Evolutionary conservation across 2,888 invertebrate species (phyloP).

Genomic region (Polydrusus pterygomalis): DNA sequence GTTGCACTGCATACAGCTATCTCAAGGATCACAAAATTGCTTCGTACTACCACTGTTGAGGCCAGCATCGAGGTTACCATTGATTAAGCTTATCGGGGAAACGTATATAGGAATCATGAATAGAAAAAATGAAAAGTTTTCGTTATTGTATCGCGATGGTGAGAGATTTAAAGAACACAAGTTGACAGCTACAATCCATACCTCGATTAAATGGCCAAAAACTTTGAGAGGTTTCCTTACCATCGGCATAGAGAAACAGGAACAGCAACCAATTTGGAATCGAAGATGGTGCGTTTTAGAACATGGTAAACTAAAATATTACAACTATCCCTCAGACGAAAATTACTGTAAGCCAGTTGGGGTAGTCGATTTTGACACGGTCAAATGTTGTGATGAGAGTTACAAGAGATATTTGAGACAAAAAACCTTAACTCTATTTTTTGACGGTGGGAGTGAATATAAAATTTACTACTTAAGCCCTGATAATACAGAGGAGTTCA

Average conservation of each 20-base stretch:
- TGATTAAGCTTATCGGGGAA: conserved; percentile 34
- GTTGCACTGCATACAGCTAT: conserved; percentile 14
- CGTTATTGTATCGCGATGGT: not conserved
- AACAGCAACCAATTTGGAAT: conserved; percentile 32
- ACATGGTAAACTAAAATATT: conserved; percentile 13
- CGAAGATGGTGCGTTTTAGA: conserved; percentile 32
- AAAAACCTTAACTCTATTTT: conserved; percentile 8
- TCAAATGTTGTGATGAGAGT: conserved; percentile 22
- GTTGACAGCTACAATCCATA: conserved; percentile 14
- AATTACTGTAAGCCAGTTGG: conserved; percentile 18
- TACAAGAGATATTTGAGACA: conserved; percentile 7
- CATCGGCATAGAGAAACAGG: conserved; percentile 24
- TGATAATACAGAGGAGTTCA: conserved; percentile 23
- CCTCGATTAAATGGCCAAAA: conserved; percentile 31
- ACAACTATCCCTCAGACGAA: conserved; percentile 32
- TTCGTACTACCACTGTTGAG: not conserved
- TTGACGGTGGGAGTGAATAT: not conserved
- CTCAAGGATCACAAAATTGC: not conserved
- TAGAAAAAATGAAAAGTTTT: conserved; percentile 21
- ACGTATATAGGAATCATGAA: conserved; percentile 21
- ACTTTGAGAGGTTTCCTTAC: conserved; percentile 17
- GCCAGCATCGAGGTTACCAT: not conserved
- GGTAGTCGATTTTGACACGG: not conserved
- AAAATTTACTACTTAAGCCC: conserved; percentile 20
- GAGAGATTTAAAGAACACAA: conserved; percentile 8